phyloP scores from a whole-genome alignment of 2,888 invertebrate species.

The Drosophila parthenogenetica region DNA sequence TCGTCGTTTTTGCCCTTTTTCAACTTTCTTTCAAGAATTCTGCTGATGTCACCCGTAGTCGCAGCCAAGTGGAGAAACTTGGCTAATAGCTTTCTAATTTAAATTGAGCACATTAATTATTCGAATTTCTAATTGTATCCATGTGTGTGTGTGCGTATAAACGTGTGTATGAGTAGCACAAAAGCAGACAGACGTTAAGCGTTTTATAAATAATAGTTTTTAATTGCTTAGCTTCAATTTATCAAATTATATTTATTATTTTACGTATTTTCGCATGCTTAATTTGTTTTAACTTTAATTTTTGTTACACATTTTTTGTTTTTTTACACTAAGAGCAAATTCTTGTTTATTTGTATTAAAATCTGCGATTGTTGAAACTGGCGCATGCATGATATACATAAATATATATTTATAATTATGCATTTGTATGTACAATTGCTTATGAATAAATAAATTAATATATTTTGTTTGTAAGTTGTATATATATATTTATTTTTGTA shows the following conservation, averaged over 20 bases:
- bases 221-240: constrained; percentile 57
- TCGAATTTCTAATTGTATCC: constrained; percentile 32
- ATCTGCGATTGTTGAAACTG: constrained; percentile 53
- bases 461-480: constrained; percentile 16
- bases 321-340: constrained; percentile 64
- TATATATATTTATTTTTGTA: constrained; percentile 35
- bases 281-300: too few species aligned
- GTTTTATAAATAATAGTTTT: constrained; percentile 53
- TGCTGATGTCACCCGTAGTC: constrained; percentile 62
- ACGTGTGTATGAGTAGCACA: constrained; percentile 44
- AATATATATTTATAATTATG: constrained; percentile 20
- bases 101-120: constrained; percentile 65
- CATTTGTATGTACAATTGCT: constrained; percentile 60
- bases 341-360: constrained; percentile 38
- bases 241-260: constrained; percentile 44
- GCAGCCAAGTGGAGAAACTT: constrained; percentile 44
- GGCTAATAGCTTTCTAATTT: constrained; percentile 41
- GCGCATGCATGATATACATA: constrained; percentile 53
- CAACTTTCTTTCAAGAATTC: constrained; percentile 50
- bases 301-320: constrained; percentile 5
- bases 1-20: constrained; percentile 65
- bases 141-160: constrained; percentile 29
- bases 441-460: constrained; percentile 62
- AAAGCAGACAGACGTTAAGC: constrained; percentile 70
- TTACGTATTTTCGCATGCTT: constrained; percentile 57